Base-by-base conservation (phyloP, 2,888 invertebrate species). In the Drosophila pseudotakahashii region DNA sequence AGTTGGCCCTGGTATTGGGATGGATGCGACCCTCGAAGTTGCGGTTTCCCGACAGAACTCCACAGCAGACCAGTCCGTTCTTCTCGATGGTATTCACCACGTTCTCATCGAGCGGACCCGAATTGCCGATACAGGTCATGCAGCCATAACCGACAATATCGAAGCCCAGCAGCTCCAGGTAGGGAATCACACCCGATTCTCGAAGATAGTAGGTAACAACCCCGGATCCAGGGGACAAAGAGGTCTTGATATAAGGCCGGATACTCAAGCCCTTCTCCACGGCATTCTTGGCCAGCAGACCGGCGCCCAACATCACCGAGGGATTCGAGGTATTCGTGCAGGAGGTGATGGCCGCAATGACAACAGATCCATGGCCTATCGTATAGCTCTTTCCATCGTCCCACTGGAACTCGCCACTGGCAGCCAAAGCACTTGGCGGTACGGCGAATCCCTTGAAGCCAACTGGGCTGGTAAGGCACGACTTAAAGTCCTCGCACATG, bases 71-170 rank as follows among this genome's bases (percentile, higher is more conserved):
- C 45, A 99, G 93, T 90, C 97, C 97, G 90, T 98, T 97, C 95
- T 97, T 96, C 90, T 98, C 98, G 75, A 98, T 98, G 1, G 97
- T 97, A 82, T 97, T 96, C 0, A 95, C 96, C n/a, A 98, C 96
- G 81, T 96, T 94, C 52, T 98, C 98, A 54, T 97, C 96, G 0
- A 99, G 94, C 0, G 98, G 98, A 0, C 99, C 99, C 7, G 98
- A 98, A 93, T 99, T 99, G 0, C 99, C 99, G 79, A 99, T 99
- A 90, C 99, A 99, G 0, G 99, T 99, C 99, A 99, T 99, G 91
- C 99, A 99, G 0, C 99, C 99, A 90, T 99, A 99, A 11, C 99
- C 99, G 0, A 99, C 98, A 47, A 98, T 95, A 90, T 97, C 95
- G 91, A 99, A 99, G 7, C 99, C 99, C 1, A 99, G 93, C 89